Evolutionary conservation across 1,140 invertebrate genomes (phyloP).

Genomic region (Dysdera silvatica): DNA sequence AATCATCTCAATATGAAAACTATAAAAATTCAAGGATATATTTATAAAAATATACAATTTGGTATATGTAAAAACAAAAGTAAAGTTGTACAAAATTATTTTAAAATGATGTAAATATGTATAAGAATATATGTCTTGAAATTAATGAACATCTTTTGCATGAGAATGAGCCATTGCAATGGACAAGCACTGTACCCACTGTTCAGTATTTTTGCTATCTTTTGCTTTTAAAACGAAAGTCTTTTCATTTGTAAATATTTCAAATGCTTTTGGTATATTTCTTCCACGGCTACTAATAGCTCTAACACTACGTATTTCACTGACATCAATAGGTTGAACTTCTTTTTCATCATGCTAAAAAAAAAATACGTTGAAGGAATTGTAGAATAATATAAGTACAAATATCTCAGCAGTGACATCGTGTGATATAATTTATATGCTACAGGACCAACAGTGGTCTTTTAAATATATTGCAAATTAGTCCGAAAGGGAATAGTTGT

Average conservation of each 20-base stretch:
- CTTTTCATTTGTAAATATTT: conserved; percentile 89
- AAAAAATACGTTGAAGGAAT: no score
- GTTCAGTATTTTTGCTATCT: conserved; percentile 86
- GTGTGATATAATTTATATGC: no score
- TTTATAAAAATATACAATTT: not conserved
- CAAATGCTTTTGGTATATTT: conserved; percentile 89
- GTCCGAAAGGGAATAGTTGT: no score
- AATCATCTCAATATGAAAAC: not conserved
- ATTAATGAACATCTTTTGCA: conserved; percentile 49
- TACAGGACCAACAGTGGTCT: no score
- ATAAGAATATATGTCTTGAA: not conserved
- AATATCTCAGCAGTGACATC: no score
- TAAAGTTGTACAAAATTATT: not conserved
- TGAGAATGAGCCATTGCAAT: conserved; percentile 78
- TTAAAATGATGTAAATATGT: not conserved
- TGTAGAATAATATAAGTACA: no score
- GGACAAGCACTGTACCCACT: conserved; percentile 85
- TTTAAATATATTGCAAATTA: no score
- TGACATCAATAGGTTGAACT: conserved; percentile 62
- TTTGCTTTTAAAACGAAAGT: conserved; percentile 86
- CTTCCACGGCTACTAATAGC: conserved; percentile 63
- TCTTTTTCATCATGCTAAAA: conserved; percentile 43
- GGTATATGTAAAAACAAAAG: not conserved
- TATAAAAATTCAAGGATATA: not conserved
- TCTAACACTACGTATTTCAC: conserved; percentile 85